Evolutionary conservation across 2,113 vertebrate species (phyloP).

Genomic region (Ovis canadensis): DNA sequence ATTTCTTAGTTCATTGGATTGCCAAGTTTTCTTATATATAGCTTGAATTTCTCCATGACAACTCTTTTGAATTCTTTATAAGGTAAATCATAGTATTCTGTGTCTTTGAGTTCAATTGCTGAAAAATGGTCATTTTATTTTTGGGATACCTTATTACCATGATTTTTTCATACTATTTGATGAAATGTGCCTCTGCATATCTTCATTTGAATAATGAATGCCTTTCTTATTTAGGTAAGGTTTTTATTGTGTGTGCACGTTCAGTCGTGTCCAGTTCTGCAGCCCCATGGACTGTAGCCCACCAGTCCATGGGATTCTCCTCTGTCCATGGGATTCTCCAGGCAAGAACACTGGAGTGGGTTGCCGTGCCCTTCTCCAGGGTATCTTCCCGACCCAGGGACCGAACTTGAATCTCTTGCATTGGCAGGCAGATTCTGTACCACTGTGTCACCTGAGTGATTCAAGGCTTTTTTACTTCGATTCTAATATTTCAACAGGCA

Average conservation of each 20-base stretch:
- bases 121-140: background rate
- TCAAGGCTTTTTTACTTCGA: background rate
- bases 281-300: background rate
- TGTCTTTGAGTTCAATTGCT: background rate
- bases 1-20: background rate
- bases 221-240: background rate
- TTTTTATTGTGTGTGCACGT: background rate
- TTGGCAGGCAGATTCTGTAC: background rate
- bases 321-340: background rate
- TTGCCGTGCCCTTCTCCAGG: background rate
- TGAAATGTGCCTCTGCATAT: background rate
- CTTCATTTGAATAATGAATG: background rate
- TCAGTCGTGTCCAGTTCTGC: background rate
- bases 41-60: background rate
- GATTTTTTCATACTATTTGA: background rate
- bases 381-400: background rate
- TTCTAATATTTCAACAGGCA: background rate
- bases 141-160: background rate
- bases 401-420: accelerated
- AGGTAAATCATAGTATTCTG: background rate
- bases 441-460: background rate
- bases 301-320: background rate
- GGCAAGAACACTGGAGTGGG: background rate
- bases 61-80: background rate
- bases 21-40: background rate